phyloP scores from a whole-genome alignment of 2,113 vertebrate species.

The Vulpes lagopus region DNA sequence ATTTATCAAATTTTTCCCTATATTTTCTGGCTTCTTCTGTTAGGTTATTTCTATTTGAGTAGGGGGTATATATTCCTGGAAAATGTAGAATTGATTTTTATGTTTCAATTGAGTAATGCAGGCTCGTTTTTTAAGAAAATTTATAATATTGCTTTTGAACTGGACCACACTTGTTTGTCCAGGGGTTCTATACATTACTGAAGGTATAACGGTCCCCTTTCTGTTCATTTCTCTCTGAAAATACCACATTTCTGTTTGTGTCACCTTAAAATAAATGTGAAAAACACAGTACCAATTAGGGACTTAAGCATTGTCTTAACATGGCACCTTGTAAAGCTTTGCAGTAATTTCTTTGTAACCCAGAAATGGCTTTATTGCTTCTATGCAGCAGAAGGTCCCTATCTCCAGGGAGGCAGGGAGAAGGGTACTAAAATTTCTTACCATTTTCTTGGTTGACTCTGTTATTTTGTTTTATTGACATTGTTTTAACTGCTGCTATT shows the following conservation, averaged over 20 bases:
- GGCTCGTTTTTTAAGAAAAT: neutral
- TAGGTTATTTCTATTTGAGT: neutral
- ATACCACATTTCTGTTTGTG: neutral
- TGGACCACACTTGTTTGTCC: neutral
- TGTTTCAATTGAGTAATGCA: neutral
- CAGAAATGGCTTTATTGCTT: neutral
- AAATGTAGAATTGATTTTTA: neutral
- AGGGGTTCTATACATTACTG: neutral
- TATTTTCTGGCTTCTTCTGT: neutral
- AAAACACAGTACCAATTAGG: neutral
- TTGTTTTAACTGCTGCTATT: neutral
- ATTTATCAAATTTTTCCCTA: neutral
- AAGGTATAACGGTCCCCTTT: neutral
- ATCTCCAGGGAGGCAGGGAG: neutral
- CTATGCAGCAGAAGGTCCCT: neutral
- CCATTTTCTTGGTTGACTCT: neutral
- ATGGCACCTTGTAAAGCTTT: neutral
- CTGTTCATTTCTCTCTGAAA: neutral
- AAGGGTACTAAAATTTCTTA: neutral
- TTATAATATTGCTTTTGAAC: neutral
- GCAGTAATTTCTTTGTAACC: neutral
- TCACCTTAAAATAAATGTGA: neutral
- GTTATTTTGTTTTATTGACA: neutral
- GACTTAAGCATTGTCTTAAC: neutral
- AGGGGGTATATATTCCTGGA: neutral